Evolutionary conservation across 2,888 invertebrate species (phyloP), one percentile per base, ranked within the genome.

Genomic region (Campoplex capitator): DNA sequence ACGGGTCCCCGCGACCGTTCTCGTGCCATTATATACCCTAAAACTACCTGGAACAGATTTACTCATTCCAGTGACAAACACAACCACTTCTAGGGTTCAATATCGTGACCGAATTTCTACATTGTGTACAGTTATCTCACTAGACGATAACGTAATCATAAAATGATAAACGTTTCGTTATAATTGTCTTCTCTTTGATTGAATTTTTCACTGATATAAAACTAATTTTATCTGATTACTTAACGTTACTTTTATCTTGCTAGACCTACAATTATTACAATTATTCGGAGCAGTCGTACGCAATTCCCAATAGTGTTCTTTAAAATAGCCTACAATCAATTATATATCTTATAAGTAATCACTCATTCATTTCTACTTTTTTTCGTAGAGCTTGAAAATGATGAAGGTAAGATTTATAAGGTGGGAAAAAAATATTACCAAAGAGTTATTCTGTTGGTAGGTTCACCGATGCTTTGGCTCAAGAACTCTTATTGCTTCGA

Each of bases 31-130:
- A 74, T 48, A 58, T 56, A 78, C 42, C 75, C 38, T 68, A 56
- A 87, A 79, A 87, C 70, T 65, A 38, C n/a, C 78, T 70, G 32
- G 62, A 62, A 78, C 62, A 71, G 78, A 84, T 78, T 82, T 45
- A 75, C 67, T 51, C 54, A 35, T 18, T 45, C n/a, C 48, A 42
- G 28, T 67, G 62, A 82, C 74, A 80, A 78, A 75, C 77, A 38
- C 62, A 75, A 62, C 16, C 35, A n/a, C 58, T 70, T 38, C 42
- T n/a, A 32, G 42, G 54, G 23, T 78, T 54, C 28, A 42, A 68
- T 56, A 56, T 56, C 68, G 11, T 42, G 18, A n/a, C n/a, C 35
- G 3, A 42, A 11, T 56, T 68, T 9, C 28, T 78, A 1, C 18
- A 56, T 35, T 65, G 42, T 38, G n/a, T 48, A 48, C 23, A 48